Conservation (phyloP, 1,140 invertebrate species). For the Gryon sp. region DNA sequence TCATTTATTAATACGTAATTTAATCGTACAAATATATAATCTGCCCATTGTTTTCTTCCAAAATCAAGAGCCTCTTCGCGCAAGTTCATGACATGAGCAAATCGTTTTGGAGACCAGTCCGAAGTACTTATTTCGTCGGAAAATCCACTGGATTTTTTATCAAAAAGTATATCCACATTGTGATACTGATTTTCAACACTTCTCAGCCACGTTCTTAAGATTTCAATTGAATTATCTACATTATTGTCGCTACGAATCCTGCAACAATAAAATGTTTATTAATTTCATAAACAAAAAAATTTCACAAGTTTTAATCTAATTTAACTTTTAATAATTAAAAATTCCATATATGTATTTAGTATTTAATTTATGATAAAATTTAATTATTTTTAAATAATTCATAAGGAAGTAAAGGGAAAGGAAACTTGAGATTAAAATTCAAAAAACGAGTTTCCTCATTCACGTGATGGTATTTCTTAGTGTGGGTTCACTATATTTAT, state of each 20-base stretch:
- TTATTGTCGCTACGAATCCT: slow-evolving; percentile 96
- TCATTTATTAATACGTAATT: too few relatives aligned
- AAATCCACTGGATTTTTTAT: slow-evolving; percentile 79
- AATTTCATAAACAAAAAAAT: slow-evolving; percentile 17
- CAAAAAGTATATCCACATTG: slow-evolving; percentile 83
- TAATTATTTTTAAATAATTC: too few relatives aligned
- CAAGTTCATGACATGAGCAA: slow-evolving; percentile 89
- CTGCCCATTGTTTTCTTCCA: slow-evolving; percentile 89
- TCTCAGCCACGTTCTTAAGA: slow-evolving; percentile 88
- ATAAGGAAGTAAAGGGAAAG: too few relatives aligned
- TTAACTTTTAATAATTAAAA: too few relatives aligned
- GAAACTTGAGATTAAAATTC: too few relatives aligned
- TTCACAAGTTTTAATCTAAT: slow-evolving; percentile 1
- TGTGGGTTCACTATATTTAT: too few relatives aligned
- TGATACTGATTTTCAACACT: slow-evolving; percentile 85
- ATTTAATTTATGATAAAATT: too few relatives aligned
- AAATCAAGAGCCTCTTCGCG: slow-evolving; percentile 88
- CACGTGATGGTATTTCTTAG: too few relatives aligned
- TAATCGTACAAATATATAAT: slow-evolving; percentile 87
- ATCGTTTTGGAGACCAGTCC: slow-evolving; percentile 89
- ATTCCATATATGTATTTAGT: too few relatives aligned
- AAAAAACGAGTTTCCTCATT: too few relatives aligned
- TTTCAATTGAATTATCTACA: slow-evolving; percentile 86
- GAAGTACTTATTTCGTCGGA: slow-evolving; percentile 84
- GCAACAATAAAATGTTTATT: slow-evolving; percentile 51